Evolutionary conservation across 2,888 invertebrate genomes (phyloP).

Genomic region (Iphiclides podalirius): DNA sequence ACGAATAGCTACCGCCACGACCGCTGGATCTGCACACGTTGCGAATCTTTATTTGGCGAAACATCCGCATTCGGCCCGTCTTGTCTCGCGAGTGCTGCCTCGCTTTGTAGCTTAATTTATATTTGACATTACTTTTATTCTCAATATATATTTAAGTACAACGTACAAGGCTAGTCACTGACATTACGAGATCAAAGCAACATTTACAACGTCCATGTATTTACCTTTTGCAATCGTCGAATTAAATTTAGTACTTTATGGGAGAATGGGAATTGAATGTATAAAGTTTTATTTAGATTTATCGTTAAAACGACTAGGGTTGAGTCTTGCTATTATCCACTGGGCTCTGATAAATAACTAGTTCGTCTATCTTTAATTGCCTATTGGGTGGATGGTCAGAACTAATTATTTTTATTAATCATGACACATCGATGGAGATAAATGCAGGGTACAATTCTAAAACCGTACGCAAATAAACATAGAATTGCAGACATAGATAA

Average conservation of each 20-base stretch:
- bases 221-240: conserved; percentile 11
- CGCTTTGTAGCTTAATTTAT: neutral
- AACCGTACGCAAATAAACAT: conserved; percentile 31
- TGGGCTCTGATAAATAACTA: too few relatives aligned
- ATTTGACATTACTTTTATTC: neutral
- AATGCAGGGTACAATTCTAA: neutral
- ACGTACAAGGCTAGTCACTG: neutral
- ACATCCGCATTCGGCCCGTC: conserved; percentile 52
- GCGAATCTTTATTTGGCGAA: conserved; percentile 64
- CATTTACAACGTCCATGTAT: neutral
- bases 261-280: neutral
- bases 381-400: too few relatives aligned
- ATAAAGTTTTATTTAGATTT: neutral
- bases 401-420: too few relatives aligned
- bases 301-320: neutral
- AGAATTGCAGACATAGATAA: neutral
- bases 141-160: neutral
- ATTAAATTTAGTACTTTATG: neutral
- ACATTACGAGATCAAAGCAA: neutral
- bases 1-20: conserved; percentile 65
- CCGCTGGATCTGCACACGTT: conserved; percentile 67
- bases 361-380: too few relatives aligned
- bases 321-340: too few relatives aligned
- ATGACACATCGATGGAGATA: too few relatives aligned
- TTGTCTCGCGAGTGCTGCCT: conserved; percentile 35